These are phyloP conservation scores for Vidua chalybeata DNA, from an alignment of 2,113 vertebrate species.

Conservation along the genomic window DNA sequence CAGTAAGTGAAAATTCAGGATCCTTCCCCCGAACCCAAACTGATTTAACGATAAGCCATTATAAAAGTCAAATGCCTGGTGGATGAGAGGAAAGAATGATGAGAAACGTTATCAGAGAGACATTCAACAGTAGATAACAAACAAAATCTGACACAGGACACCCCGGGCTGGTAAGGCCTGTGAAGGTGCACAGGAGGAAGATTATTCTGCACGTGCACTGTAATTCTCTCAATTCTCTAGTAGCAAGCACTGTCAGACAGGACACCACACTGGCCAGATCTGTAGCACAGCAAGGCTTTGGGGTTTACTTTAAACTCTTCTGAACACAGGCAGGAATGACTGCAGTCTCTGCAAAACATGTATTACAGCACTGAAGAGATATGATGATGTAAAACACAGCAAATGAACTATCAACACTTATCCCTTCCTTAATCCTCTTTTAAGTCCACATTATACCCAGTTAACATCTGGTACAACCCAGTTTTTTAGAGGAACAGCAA, in stretches of 20 bases:
- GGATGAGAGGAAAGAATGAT: neutral
- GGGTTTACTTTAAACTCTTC: neutral
- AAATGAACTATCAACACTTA: neutral
- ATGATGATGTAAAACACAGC: neutral
- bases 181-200: neutral
- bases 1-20: neutral
- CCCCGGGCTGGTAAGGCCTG: neutral
- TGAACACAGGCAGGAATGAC: neutral
- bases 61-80: neutral
- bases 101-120: neutral
- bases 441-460: neutral
- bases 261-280: neutral
- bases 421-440: neutral
- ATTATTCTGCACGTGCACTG: fast-evolving
- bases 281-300: neutral
- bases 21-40: neutral
- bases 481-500: neutral
- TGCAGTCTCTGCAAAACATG: neutral
- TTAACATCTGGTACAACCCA: neutral
- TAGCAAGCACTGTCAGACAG: neutral
- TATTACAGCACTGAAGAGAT: neutral
- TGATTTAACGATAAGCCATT: neutral
- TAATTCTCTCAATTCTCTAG: neutral
- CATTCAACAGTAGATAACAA: neutral
- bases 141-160: neutral